These are phyloP conservation scores for Tenualosa thibaudeaui DNA, from an alignment of 2,797 vertebrate genomes.

Conservation along the genomic window DNA sequence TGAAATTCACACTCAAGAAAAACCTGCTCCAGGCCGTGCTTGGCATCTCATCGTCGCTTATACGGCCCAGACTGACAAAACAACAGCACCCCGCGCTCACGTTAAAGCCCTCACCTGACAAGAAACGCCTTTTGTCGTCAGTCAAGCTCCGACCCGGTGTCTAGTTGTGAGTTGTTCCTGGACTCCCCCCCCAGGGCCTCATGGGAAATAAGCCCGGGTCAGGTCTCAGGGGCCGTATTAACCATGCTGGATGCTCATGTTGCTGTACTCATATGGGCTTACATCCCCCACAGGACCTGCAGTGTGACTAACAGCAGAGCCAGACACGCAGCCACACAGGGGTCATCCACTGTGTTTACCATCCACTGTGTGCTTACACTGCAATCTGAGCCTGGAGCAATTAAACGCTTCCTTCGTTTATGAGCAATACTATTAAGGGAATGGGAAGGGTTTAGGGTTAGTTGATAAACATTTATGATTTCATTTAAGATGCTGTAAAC, in stretches of 20 bases:
- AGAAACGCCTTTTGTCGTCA: background rate
- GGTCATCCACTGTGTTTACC: background rate
- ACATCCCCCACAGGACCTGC: constrained; percentile 25
- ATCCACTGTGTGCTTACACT: background rate
- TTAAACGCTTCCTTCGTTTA: constrained; percentile 27
- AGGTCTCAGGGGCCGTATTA: constrained; percentile 31
- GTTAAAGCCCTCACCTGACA: background rate
- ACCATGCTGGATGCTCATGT: constrained; percentile 12
- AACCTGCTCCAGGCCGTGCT: background rate
- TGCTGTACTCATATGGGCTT: constrained; percentile 33
- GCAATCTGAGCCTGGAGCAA: background rate
- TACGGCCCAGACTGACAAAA: background rate
- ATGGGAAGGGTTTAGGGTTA: constrained; percentile 36
- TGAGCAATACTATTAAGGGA: constrained; percentile 24
- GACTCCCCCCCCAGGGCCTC: constrained; percentile 13
- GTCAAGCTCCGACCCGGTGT: background rate
- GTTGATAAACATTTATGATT: constrained; percentile 34
- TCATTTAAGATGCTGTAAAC: constrained; percentile 22
- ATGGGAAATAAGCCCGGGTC: constrained; percentile 43
- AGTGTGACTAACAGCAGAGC: constrained; percentile 13
- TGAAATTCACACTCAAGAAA: background rate
- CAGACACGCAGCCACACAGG: background rate
- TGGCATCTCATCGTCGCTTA: background rate
- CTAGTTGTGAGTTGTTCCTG: background rate
- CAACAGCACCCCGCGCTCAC: background rate